These are phyloP conservation scores for Furnarius figulus DNA, from an alignment of 2,113 vertebrate species.

Conservation along the genomic window DNA sequence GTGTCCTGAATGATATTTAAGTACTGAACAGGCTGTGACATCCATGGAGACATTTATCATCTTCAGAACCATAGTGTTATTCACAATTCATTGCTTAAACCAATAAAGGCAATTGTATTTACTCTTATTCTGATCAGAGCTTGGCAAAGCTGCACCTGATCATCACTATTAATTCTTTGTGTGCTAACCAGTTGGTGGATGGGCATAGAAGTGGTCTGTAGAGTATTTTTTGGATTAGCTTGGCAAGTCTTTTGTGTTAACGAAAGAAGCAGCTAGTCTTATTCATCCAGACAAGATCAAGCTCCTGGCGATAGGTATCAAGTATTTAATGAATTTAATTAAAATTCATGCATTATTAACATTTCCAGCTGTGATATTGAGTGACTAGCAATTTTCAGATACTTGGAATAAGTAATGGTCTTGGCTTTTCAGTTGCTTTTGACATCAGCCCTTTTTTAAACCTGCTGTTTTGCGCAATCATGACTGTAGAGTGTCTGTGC, in stretches of 20 bases:
- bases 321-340: constrained; percentile 9
- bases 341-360: background rate
- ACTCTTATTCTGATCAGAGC: background rate
- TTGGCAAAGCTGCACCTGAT: background rate
- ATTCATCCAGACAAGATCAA: background rate
- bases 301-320: background rate
- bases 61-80: background rate
- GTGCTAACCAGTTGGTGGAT: background rate
- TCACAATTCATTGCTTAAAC: background rate
- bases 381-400: background rate
- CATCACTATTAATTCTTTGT: background rate
- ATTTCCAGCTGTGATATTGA: background rate
- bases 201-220: background rate
- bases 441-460: background rate
- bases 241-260: background rate
- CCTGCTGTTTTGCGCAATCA: background rate
- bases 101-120: background rate
- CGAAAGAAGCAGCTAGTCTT: background rate
- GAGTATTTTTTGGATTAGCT: background rate
- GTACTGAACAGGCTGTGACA: background rate
- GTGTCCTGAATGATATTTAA: background rate
- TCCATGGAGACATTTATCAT: background rate
- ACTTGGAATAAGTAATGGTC: background rate
- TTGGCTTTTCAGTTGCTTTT: constrained; percentile 26
- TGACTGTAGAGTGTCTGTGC: background rate